These are phyloP conservation scores for Cantharis rufa DNA, from an alignment of 2,888 invertebrate genomes.

Conservation along the genomic window DNA sequence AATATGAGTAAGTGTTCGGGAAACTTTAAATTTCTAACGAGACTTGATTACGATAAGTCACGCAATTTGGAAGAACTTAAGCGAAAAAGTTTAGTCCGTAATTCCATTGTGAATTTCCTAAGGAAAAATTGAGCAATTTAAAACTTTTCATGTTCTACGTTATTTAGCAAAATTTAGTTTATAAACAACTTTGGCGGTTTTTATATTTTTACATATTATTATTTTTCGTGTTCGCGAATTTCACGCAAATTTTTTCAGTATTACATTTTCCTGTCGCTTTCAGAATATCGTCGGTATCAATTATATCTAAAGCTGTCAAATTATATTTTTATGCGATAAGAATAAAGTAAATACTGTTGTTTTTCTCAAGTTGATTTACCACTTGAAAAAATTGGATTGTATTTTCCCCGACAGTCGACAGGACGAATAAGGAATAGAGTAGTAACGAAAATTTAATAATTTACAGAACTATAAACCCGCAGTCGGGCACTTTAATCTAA, in stretches of 20 bases:
- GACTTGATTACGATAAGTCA: not conserved
- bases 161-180: not conserved
- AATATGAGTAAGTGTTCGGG: not conserved
- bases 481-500: not conserved
- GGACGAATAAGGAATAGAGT: not conserved
- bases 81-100: not conserved
- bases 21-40: not conserved
- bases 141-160: not conserved
- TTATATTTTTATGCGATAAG: not conserved
- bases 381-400: not conserved
- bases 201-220: not conserved
- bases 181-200: not conserved
- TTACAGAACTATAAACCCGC: not conserved
- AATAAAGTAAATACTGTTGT: not conserved
- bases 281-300: not conserved
- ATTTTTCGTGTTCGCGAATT: not conserved
- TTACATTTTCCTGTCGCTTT: not conserved
- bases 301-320: not conserved
- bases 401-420: not conserved
- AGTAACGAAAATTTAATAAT: not conserved
- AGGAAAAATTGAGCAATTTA: not conserved
- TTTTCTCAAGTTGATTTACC: not conserved
- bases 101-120: not conserved
- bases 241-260: not conserved
- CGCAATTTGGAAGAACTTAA: not conserved